These are phyloP conservation scores for Idaea straminata DNA, from an alignment of 2,888 invertebrate species.

Conservation along the genomic window DNA sequence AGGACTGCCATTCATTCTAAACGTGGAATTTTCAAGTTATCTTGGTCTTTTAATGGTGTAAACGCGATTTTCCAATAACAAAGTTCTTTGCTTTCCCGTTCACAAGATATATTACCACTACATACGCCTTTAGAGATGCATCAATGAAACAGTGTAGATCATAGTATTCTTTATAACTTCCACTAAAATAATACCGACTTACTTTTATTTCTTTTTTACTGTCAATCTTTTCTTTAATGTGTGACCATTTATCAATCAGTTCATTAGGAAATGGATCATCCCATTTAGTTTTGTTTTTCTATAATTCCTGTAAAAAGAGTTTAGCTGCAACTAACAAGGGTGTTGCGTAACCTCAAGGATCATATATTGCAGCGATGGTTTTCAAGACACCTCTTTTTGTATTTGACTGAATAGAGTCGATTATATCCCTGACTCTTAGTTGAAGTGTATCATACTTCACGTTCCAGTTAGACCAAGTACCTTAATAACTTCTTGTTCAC, in stretches of 20 bases:
- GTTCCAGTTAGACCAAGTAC: neutral
- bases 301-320: constrained; percentile 14
- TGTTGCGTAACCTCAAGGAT: constrained; percentile 19
- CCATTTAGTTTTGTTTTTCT: constrained; percentile 14
- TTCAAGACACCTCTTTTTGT: too few relatives aligned
- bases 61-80: constrained; percentile 22
- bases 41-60: constrained; percentile 14
- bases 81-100: constrained; percentile 1
- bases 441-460: neutral
- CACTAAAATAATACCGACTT: neutral
- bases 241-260: neutral
- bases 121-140: neutral
- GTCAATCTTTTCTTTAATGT: neutral
- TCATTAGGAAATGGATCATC: neutral
- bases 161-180: neutral
- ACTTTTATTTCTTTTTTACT: neutral
- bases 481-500: neutral
- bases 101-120: neutral
- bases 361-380: constrained; percentile 8
- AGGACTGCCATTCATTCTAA: constrained; percentile 10
- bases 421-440: neutral
- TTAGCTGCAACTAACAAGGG: constrained; percentile 15
- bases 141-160: constrained; percentile 9
- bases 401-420: too few relatives aligned
- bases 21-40: constrained; percentile 10